Conservation (phyloP, 2,888 invertebrate species). For the Homarus gammarus region DNA sequence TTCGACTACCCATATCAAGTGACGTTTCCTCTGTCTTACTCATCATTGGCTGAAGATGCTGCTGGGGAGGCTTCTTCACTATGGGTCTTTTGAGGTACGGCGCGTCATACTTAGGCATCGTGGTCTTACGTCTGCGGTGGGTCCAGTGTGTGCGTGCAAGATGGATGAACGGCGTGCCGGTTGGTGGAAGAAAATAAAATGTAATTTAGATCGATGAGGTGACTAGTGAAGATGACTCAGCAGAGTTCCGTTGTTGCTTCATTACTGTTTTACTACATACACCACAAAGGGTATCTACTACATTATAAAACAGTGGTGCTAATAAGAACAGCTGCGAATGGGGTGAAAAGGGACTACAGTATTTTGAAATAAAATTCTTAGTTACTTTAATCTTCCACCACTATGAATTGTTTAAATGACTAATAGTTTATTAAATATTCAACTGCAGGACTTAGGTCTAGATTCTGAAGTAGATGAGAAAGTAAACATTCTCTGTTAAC, state of each 20-base stretch:
- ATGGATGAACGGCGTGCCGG: slow-evolving; percentile 31
- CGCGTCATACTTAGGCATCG: slow-evolving; percentile 92
- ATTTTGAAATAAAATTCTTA: slow-evolving; percentile 4
- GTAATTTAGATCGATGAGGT: slow-evolving; percentile 29
- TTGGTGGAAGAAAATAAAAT: slow-evolving; percentile 45
- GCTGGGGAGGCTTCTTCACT: slow-evolving; percentile 81
- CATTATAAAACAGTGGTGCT: slow-evolving; percentile 37
- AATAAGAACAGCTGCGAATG: slow-evolving; percentile 29
- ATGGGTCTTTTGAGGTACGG: slow-evolving; percentile 92
- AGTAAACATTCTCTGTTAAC: background rate
- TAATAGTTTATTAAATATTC: slow-evolving; percentile 13
- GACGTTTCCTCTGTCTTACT: slow-evolving; percentile 75
- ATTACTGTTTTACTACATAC: slow-evolving; percentile 15
- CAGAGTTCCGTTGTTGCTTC: background rate
- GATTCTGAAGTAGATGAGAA: background rate
- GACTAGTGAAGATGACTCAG: background rate
- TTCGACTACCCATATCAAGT: slow-evolving; percentile 84
- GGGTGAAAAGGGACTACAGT: slow-evolving; percentile 32
- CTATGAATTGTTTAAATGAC: background rate
- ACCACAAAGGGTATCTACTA: slow-evolving; percentile 41
- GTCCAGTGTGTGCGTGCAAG: background rate
- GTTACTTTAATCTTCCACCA: slow-evolving; percentile 19
- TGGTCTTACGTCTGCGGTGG: slow-evolving; percentile 86
- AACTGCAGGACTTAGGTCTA: slow-evolving; percentile 2
- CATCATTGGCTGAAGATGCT: slow-evolving; percentile 76